Percentiles rank a stretch among this genome's conserved stretches.
Evolutionary conservation across 2,888 invertebrate species (phyloP).

Genomic region (Drosophila neonasuta): DNA sequence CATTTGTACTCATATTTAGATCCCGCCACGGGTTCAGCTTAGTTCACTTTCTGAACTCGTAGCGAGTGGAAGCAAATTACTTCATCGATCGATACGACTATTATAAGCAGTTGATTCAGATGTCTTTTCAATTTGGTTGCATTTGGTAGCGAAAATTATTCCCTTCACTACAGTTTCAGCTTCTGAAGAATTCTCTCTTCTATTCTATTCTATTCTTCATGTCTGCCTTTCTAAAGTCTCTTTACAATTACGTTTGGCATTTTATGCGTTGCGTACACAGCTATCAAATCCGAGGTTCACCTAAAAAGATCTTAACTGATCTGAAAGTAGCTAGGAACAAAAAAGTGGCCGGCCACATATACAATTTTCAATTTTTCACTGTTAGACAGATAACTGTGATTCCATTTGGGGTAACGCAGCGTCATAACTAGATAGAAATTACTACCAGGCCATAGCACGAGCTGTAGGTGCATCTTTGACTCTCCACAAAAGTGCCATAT

Average conservation of each 20-base stretch:
- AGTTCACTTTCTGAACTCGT: slow-evolving; percentile 70
- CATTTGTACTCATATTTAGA: slow-evolving; percentile 36
- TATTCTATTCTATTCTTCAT: slow-evolving; percentile 7
- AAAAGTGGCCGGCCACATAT: slow-evolving; percentile 50
- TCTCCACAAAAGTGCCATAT: slow-evolving; percentile 53
- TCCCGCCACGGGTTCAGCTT: slow-evolving; percentile 18
- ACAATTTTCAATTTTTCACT: slow-evolving; percentile 77
- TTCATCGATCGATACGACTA: slow-evolving; percentile 23
- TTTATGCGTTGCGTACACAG: slow-evolving; percentile 47
- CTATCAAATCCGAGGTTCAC: slow-evolving; percentile 19
- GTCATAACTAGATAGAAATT: slow-evolving; percentile 71
- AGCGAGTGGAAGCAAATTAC: slow-evolving; percentile 40
- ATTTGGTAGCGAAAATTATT: background rate
- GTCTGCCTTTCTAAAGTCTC: slow-evolving; percentile 49
- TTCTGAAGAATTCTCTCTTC: slow-evolving; percentile 44
- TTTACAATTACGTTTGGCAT: slow-evolving; percentile 30
- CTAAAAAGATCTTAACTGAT: slow-evolving; percentile 24
- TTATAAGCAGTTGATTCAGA: background rate
- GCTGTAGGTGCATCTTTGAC: slow-evolving; percentile 27
- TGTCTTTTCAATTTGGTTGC: background rate
- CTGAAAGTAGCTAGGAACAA: slow-evolving; percentile 16
- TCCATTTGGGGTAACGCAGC: slow-evolving; percentile 45
- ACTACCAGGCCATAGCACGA: slow-evolving; percentile 60
- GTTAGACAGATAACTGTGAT: slow-evolving; percentile 75
- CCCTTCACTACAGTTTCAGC: slow-evolving; percentile 38